Evolutionary conservation across 2,797 vertebrate genomes (phyloP).

Genomic region (Telmatherina bonti): DNA sequence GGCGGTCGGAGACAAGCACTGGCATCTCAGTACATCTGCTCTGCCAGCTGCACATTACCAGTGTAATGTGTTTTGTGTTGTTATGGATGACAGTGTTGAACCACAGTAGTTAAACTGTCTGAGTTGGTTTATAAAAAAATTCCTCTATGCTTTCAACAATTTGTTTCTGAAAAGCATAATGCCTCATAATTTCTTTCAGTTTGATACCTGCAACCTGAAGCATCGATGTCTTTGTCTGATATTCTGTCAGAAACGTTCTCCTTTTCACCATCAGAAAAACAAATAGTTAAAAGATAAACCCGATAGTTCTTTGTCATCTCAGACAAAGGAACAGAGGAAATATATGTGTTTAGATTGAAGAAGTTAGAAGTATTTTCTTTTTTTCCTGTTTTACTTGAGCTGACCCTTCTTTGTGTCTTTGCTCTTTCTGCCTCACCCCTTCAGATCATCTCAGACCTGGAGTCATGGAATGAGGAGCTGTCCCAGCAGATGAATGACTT

Average conservation of each 20-base stretch:
- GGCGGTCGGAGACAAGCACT: slow-evolving; percentile 59
- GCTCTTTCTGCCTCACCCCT: neutral
- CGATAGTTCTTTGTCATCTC: too few species aligned
- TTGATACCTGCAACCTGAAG: neutral
- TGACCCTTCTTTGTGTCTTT: neutral
- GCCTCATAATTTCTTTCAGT: neutral
- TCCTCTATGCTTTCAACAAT: neutral
- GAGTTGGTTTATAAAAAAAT: neutral
- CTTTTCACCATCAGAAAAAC: neutral
- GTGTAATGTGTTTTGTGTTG: slow-evolving; percentile 46
- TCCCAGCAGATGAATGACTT: slow-evolving; percentile 98
- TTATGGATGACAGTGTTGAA: slow-evolving; percentile 34
- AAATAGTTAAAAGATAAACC: neutral
- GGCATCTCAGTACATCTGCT: slow-evolving; percentile 72
- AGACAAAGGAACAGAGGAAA: neutral
- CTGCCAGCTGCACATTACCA: slow-evolving; percentile 50
- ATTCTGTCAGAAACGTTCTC: neutral
- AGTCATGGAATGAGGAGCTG: slow-evolving; percentile 98
- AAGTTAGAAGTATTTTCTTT: neutral
- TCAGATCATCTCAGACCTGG: slow-evolving; percentile 98
- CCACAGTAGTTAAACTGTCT: slow-evolving; percentile 41
- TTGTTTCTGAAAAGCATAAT: neutral
- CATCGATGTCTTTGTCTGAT: neutral
- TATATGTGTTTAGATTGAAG: neutral
- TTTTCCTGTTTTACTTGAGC: neutral